These are phyloP conservation scores for Drosophila ohnishii DNA, from an alignment of 1,140 invertebrate genomes.

Conservation along the genomic window DNA sequence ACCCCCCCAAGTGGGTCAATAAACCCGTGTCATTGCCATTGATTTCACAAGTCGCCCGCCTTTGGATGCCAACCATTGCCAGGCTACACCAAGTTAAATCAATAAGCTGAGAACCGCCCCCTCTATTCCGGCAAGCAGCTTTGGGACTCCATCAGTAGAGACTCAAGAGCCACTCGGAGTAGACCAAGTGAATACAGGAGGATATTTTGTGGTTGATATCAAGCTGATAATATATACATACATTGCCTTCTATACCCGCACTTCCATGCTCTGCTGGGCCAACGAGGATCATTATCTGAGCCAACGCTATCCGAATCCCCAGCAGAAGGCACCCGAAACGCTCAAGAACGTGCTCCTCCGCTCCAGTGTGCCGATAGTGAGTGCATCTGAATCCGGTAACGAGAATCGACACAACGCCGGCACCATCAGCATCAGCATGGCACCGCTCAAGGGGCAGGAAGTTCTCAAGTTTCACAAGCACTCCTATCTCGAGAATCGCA, in stretches of 20 bases:
- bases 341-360: slow-evolving; percentile 74
- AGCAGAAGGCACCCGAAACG: slow-evolving; percentile 68
- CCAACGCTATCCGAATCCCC: slow-evolving; percentile 65
- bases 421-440: slow-evolving; percentile 52
- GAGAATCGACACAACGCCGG: slow-evolving; percentile 20
- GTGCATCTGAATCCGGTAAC: slow-evolving; percentile 33
- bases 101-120: slow-evolving; percentile 20
- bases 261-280: slow-evolving; percentile 75
- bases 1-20: slow-evolving; percentile 37
- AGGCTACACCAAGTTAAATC: slow-evolving; percentile 59
- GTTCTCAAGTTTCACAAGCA: slow-evolving; percentile 73
- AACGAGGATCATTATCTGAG: slow-evolving; percentile 70
- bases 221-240: neutral
- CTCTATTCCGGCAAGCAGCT: too few species aligned
- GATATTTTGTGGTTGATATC: neutral
- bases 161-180: neutral
- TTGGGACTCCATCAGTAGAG: neutral
- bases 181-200: neutral
- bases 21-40: slow-evolving; percentile 58
- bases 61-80: slow-evolving; percentile 17
- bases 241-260: neutral
- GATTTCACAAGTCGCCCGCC: slow-evolving; percentile 48
- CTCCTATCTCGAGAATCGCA: slow-evolving; percentile 80
- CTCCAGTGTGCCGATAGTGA: slow-evolving; percentile 82
- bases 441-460: slow-evolving; percentile 69